Base-by-base conservation (phyloP, 2,797 vertebrate genomes). In the Sebastes glaucus region DNA sequence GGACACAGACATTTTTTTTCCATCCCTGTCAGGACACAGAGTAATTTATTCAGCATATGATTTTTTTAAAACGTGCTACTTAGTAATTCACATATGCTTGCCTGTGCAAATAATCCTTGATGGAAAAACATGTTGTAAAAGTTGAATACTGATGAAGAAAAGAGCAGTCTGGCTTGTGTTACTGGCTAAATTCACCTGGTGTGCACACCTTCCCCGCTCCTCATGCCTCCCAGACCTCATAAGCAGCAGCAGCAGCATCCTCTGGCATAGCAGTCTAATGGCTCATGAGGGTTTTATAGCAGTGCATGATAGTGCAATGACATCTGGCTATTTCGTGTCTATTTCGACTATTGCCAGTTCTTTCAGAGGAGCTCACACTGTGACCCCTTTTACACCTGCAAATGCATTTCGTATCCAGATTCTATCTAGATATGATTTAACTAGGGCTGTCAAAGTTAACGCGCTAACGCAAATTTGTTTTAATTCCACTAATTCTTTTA, bases 221-320 rank as follows among this genome's bases (percentile, higher is more conserved):
- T 42, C 16, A 30, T 79, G 70, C 74, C 68, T 86, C 73, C 86
- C 80, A 80, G 74, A 83, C 88, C 78, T 82, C 82, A 70, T 84
- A 23, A 56, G 22, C 49, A 53, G 20, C 52, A 22, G 60, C 74
- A 79, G 71, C 52, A 72, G 59, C 72, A 68, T 89, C 78, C 86
- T 81, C 81, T 88, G 87, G 82, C 87, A 77, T 57, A 57, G 70
- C 63, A 65, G 75, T 74, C 82, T 90, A 89, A 92, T 92, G 78
- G 92, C 90, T 94, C 92, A 91, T 95, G 92, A 94, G 95, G 90
- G 87, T 93, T 94, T 94, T 91, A 93, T 89, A 62, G 87, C 83
- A 23, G 89, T 71, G 83, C 87, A 88, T 92, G 91, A 93, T 93
- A 82, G 85, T 80, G 88, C 81, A 83, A 78, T 87, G 91, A 91